A percentile compares a stretch with the other conserved stretches of the same genome.
Conservation (phyloP, 2,113 vertebrate species). For the Dromiciops gliroides region DNA sequence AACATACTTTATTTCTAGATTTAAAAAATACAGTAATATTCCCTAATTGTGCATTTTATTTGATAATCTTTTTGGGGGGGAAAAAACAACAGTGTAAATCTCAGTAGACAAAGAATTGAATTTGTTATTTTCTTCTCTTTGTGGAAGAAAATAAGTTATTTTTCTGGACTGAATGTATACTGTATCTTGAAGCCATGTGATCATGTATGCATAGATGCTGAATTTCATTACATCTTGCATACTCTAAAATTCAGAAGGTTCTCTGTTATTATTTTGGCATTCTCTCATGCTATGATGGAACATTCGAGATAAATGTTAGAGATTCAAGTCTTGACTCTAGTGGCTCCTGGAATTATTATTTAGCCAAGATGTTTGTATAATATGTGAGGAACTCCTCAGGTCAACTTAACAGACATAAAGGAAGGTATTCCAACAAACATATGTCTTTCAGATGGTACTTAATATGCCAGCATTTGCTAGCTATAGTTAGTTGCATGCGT, state of each 20-base stretch:
- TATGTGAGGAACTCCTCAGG: not conserved
- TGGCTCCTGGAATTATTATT: not conserved
- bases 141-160: constrained; percentile 5
- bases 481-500: not conserved
- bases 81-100: constrained; percentile 7
- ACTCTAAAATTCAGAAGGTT: not conserved
- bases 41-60: not conserved
- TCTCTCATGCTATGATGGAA: not conserved
- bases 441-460: not conserved
- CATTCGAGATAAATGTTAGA: not conserved
- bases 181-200: not conserved
- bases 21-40: constrained; percentile 33
- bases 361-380: not conserved
- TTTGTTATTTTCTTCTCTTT: constrained; percentile 10
- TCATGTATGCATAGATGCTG: not conserved
- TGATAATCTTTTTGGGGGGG: constrained; percentile 13
- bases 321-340: not conserved
- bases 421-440: not conserved
- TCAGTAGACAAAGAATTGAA: constrained; percentile 46
- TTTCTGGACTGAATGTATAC: not conserved
- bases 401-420: not conserved
- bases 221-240: not conserved
- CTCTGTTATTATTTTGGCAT: not conserved
- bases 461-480: not conserved
- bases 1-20: constrained; percentile 33